phyloP scores from a whole-genome alignment of 1,140 invertebrate genomes.

The Steinernema feltiae region DNA sequence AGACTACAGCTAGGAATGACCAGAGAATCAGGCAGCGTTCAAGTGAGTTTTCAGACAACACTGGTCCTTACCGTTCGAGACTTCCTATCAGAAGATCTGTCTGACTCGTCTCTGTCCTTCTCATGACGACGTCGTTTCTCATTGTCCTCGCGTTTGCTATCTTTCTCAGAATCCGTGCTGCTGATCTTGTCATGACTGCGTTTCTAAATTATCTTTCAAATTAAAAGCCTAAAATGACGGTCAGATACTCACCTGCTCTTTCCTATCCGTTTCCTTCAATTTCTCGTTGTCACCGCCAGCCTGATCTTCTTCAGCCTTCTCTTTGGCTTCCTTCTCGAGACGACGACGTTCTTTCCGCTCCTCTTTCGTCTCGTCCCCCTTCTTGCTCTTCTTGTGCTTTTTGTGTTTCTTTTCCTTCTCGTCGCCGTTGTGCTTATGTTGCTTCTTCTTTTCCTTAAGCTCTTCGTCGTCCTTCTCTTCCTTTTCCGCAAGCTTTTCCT shows the following conservation, averaged over 20 bases:
- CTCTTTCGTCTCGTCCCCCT: conserved; percentile 14
- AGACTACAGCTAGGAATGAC: too few species aligned
- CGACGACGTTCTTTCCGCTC: not conserved
- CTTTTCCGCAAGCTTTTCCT: not conserved
- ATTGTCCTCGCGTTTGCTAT: conserved; percentile 16
- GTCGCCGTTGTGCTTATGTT: not conserved
- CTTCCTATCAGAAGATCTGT: too few species aligned
- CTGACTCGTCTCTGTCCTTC: conserved; percentile 11
- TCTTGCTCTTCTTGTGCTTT: conserved; percentile 21
- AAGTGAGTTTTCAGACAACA: too few species aligned
- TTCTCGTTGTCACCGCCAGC: conserved; percentile 14
- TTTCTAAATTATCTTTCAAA: too few species aligned
- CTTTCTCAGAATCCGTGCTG: too few species aligned
- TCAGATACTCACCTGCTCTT: too few species aligned
- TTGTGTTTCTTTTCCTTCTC: conserved; percentile 16
- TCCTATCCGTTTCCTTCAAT: conserved; percentile 12
- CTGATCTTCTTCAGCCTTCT: too few species aligned
- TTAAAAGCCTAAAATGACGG: too few species aligned
- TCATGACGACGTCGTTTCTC: conserved; percentile 1
- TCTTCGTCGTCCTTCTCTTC: conserved; percentile 17
- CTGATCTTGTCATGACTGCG: too few species aligned
- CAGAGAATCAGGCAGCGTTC: too few species aligned
- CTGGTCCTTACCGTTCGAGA: too few species aligned
- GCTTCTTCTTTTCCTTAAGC: conserved; percentile 1
- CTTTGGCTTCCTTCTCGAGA: conserved; percentile 5